Evolutionary conservation across 64 coral and sea anemone species (phyloP).

Genomic region (Montipora efflorescens): DNA sequence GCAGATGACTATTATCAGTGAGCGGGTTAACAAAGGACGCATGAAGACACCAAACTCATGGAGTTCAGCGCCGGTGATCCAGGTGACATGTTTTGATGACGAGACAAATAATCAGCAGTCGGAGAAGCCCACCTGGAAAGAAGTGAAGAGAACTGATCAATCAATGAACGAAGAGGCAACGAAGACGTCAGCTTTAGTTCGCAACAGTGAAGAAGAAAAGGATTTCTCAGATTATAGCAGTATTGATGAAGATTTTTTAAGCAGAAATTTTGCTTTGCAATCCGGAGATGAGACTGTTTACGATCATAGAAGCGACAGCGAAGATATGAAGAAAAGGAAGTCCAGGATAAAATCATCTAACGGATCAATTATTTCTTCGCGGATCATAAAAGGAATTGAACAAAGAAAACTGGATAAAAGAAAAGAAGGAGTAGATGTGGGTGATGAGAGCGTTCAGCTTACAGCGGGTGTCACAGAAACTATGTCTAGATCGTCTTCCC

Average conservation of each 20-base stretch:
- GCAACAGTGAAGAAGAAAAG: not conserved
- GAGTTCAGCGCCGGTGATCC: constrained; percentile 1
- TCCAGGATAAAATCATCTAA: not conserved
- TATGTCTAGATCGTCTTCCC: not conserved
- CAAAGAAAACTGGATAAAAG: not conserved
- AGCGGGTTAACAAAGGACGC: not conserved
- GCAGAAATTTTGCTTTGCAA: not conserved
- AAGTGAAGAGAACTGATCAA: not conserved
- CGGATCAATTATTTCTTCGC: constrained; percentile 1
- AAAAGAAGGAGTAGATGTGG: not conserved
- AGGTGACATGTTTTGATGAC: constrained; percentile 33
- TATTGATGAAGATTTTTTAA: not conserved
- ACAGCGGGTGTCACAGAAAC: not conserved
- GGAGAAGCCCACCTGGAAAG: not conserved
- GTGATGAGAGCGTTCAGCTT: not conserved
- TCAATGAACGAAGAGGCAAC: not conserved
- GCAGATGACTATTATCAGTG: not conserved
- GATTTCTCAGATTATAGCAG: not conserved
- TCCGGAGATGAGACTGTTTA: not conserved
- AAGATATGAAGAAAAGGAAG: not conserved
- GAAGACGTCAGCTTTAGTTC: not conserved
- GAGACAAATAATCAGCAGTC: constrained; percentile 6
- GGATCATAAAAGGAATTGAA: not conserved
- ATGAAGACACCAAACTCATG: not conserved
- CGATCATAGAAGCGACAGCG: not conserved